Evolutionary conservation across 1,140 invertebrate species (phyloP), one percentile per base, ranked within the genome.

Genomic region (Zelostemma sp.): DNA sequence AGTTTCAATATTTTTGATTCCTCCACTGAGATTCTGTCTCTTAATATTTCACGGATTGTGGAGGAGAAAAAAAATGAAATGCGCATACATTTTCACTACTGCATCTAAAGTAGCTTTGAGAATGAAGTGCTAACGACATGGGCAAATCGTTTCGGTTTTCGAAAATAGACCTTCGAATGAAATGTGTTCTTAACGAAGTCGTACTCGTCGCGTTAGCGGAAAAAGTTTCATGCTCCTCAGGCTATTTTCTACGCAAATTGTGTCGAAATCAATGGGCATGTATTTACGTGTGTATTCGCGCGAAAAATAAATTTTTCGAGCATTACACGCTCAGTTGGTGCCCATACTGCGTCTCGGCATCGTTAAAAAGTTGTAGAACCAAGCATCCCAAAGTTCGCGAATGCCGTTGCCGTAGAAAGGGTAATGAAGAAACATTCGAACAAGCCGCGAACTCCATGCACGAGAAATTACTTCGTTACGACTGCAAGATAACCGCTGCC

Each of bases 381-480:
- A 67, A 67, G 68, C 54, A 17, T 12, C 38, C 12, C 4, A 53
- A 65, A 60, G 57, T 71, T 63, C 12, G 31, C 21, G 45, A 56
- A 41, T 18, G 25, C 46, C 33, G 21, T 6, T 17, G 11, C 41
- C 15, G 41, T 5, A 48, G 19, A 65, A 65, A 65, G 51, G 50
- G 31, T 70, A 70, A 70, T 57, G 61, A 70, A 70, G 67, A 69
- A 64, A 60, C 60, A 61, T 65, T 61, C 47, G 53, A 69, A 69
- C 61, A 70, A 61, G 61, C 47, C 31, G 56, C 57, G 51, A 71
- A 71, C 62, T 71, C 6, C 4, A 51, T 43, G 46, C n/a, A 41
- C 38, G 55, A 63, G 51, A 67, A 66, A 72, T 67, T 67, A 56
- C 68, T 67, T 72, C 53, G 60, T 72, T 72, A 72, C 49, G 65